Conservation (phyloP, 2,797 vertebrate species). For the Chaenodraco wilsoni region DNA sequence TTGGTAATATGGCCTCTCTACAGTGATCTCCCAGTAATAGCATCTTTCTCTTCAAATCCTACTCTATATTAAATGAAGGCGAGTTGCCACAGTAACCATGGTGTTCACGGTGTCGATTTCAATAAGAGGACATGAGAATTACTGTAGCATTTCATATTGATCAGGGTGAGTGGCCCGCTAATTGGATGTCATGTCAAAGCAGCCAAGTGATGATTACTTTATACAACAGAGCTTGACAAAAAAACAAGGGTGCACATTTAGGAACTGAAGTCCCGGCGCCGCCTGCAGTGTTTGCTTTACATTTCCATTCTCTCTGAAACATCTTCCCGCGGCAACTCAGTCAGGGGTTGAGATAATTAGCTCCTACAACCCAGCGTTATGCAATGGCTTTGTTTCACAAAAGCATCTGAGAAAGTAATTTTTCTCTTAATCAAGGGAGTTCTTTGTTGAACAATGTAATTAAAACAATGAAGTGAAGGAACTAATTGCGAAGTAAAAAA, state of each 20-base stretch:
- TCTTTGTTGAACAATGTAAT: conserved; percentile 52
- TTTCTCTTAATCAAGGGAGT: conserved; percentile 37
- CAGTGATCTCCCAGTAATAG: background rate
- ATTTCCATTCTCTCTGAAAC: conserved; percentile 17
- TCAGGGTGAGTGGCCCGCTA: conserved; percentile 53
- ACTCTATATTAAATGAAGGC: background rate
- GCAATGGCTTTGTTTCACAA: conserved; percentile 18
- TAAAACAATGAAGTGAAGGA: conserved; percentile 44
- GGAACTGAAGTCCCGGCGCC: background rate
- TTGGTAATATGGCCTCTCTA: conserved; percentile 5
- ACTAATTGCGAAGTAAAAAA: conserved; percentile 31
- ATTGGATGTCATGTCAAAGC: conserved; percentile 56
- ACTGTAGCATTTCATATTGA: conserved; percentile 59
- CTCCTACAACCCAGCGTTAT: conserved; percentile 34
- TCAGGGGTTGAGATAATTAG: conserved; percentile 59
- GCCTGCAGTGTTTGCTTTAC: background rate
- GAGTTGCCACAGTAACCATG: conserved; percentile 8
- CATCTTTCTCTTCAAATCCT: conserved; percentile 10
- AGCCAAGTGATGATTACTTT: conserved; percentile 52
- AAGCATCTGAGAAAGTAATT: conserved; percentile 40
- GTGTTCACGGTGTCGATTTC: conserved; percentile 52
- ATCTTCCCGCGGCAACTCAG: conserved; percentile 36
- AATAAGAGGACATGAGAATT: conserved; percentile 52
- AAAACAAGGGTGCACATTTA: conserved; percentile 18
- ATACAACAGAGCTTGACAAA: conserved; percentile 41